Base-by-base conservation (phyloP, 1,140 invertebrate species). In the Delia radicum region DNA sequence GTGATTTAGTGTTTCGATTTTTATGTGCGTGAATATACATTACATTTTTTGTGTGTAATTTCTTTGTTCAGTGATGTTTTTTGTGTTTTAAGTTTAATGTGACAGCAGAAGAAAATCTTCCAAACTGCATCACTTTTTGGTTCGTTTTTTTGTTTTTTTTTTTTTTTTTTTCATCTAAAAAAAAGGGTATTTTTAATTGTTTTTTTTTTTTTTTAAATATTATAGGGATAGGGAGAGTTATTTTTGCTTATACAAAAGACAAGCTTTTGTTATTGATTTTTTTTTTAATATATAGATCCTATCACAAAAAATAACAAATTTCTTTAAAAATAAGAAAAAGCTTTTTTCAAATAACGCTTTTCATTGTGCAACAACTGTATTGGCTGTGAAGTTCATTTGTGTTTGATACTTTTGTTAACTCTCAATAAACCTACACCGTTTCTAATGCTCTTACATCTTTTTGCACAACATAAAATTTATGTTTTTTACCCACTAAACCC, bases 401-500 rank as follows among this genome's bases (percentile, higher is more conserved):
- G 21, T 55, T 8, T 24, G n/a, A 7, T 21, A 21, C 18, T 55
- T 28, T 67, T 67, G 63, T 67, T 67, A 29, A 15, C 31, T 29
- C 29, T 3, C 3, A 29, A 21, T 55, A 73, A 55, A 73, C 21
- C 65, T 33, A 69, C 65, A 85, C 83, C 24, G 83, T 85, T 77
- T 85, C 83, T 48, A 85, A 77, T 8, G 79, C 83, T 79, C 91
- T 89, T n/a, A 92, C 86, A 85, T 96, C 94, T 87, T 98, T 98
- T 81, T 96, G 95, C 8, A 98, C 96, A 78, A 98, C 92, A 87
- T 97, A 98, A 88, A 98, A 98, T 87, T 95, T 95, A 87, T 97
- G 94, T 87, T 97, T 97, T 80, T 97, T 94, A 24, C 95, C 94
- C 78, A 96, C 91, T 29, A 96, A 87, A 7, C 96, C 96, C 94